Evolutionary conservation across 2,888 invertebrate genomes (phyloP), one percentile per base, ranked within the genome.

Genomic region (Elgonia sp.): DNA sequence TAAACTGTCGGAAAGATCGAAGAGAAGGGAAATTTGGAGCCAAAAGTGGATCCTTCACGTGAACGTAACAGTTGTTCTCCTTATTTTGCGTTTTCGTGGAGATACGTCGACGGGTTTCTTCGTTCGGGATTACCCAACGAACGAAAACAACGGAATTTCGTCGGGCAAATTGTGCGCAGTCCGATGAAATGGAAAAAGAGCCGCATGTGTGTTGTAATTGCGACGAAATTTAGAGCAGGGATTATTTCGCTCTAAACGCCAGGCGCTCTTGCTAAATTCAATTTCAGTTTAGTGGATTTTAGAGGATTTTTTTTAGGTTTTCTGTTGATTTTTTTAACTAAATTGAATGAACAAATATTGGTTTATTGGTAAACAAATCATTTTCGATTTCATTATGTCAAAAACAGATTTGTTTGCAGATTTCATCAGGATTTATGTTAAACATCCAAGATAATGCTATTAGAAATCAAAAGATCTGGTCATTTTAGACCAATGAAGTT

Each of bases 21-120:
- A 63, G 65, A 42, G 79, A 50, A 21, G 18, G 60, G 12, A 65
- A 14, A 29, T 40, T 50, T 79, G 37, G n/a, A 21, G 46, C 29
- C 46, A 39, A 81, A 81, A 80, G 84, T 73, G 77, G 85, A 75
- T 84, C 79, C 77, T 82, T 79, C 85, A 79, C 80, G 77, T 65
- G 70, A 84, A 84, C 39, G 75, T 87, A 84, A 81, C 84, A 84
- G 80, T 84, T 87, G 87, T 84, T 84, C 70, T 67, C 76, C 73
- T 73, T 87, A 80, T 81, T 84, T 77, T 72, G 81, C 84, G 84
- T 76, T 73, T 65, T 50, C 57, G 42, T 37, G 55, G 75, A 73
- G 69, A 72, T 80, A 79, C 69, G 69, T 67, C 72, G 57, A 60
- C 76, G 60, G 50, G 67, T 69, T 76, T 60, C 62, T 53, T 76